Base-by-base conservation (phyloP, 2,888 invertebrate genomes). In the Imbricaverruca yamaguchii region DNA sequence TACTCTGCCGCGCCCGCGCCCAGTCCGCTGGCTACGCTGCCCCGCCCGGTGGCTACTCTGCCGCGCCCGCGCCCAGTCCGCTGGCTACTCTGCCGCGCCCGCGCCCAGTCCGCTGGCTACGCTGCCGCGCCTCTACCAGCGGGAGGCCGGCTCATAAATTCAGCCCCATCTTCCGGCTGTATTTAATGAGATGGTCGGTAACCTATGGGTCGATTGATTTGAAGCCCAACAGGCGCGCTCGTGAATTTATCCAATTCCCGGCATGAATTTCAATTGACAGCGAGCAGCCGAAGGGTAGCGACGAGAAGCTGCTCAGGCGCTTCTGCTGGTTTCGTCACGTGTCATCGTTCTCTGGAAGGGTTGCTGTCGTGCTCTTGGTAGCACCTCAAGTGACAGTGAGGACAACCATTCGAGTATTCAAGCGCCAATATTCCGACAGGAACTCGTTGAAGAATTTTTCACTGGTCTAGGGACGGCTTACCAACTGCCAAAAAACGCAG, bases 131-230 rank as follows among this genome's bases (percentile, higher is more conserved):
- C 61, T 18, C 0, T 7, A 25, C 3, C 69, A 10, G 13, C 39
- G 15, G 69, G 69, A 8, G 23, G 74, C 55, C 74, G 13, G 7
- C 7, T 74, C 74, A 55, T 55, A 18, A 74, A 74, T 74, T 55
- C 74, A 18, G 39, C 11, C 9, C 74, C 74, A 21, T 74, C 74
- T 53, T 55, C 74, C 21, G 55, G 55, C 21, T n/a, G 74, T n/a
- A 55, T 74, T 74, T 74, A 74, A 74, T 74, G 74, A 74, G 74
- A 74, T 74, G 39, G 74, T 23, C 74, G 55, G 74, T 74, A 74
- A 74, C 55, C 74, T 74, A 74, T 74, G 74, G 55, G 74, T 74
- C 74, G 74, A 74, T 74, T 74, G 74, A 74, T 74, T 55, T 74
- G 74, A 74, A 74, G 74, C 55, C 74, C 53, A 74, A 74, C 74